Conservation (phyloP, 2,113 vertebrate species). For the Scomber japonicus region DNA sequence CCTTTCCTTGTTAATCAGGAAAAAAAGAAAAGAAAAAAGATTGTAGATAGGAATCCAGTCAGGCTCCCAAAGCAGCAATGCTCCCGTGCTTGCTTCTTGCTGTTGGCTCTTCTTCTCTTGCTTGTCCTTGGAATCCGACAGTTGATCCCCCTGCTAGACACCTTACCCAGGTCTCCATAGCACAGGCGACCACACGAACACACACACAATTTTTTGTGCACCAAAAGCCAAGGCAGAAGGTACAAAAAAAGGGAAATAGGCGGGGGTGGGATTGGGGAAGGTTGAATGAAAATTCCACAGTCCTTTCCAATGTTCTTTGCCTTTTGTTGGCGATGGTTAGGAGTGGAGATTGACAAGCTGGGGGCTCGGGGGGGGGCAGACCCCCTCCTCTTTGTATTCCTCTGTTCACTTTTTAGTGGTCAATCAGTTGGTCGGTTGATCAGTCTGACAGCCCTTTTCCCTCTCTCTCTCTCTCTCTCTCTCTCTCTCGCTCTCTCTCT, state of each 20-base stretch:
- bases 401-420: slow-evolving; percentile 80
- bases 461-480: slow-evolving; percentile 16
- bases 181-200: slow-evolving; percentile 64
- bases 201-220: slow-evolving; percentile 53
- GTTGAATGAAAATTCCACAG: slow-evolving; percentile 79
- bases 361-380: too few relatives aligned
- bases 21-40: slow-evolving; percentile 52
- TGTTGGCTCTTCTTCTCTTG: slow-evolving; percentile 78
- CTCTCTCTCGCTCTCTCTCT: slow-evolving; percentile 50
- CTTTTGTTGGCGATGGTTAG: slow-evolving; percentile 60
- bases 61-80: slow-evolving; percentile 82
- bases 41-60: slow-evolving; percentile 87
- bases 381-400: slow-evolving; percentile 66
- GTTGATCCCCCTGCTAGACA: slow-evolving; percentile 82
- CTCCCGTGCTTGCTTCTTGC: slow-evolving; percentile 81
- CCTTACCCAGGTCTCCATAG: slow-evolving; percentile 84
- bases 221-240: slow-evolving; percentile 67
- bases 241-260: slow-evolving; percentile 59
- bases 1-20: slow-evolving; percentile 50
- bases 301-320: slow-evolving; percentile 76
- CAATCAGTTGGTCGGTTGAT: slow-evolving; percentile 74
- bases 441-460: slow-evolving; percentile 63
- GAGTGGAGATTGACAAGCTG: slow-evolving; percentile 38
- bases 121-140: slow-evolving; percentile 92
- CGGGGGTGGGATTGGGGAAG: slow-evolving; percentile 41